Evolutionary conservation across 2,113 vertebrate species (phyloP).

Genomic region (Spermophilus dauricus): DNA sequence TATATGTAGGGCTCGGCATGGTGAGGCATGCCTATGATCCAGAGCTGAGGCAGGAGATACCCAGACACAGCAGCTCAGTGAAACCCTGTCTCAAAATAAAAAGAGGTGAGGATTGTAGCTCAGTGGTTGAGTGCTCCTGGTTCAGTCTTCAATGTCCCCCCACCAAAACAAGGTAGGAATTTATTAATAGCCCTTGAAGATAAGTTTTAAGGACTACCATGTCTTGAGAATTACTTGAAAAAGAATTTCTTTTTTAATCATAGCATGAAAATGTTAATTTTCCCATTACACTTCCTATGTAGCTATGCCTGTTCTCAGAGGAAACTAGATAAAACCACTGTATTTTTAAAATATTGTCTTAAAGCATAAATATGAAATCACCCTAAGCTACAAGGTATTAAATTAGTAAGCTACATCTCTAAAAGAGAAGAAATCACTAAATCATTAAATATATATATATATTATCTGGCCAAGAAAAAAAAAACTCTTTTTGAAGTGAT

Average conservation of each 20-base stretch:
- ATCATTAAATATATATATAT: neutral
- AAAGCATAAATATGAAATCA: slow-evolving; percentile 31
- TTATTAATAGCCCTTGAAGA: neutral
- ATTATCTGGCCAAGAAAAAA: neutral
- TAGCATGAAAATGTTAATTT: neutral
- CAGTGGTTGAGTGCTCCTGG: no score
- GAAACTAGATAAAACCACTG: neutral
- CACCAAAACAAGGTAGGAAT: neutral
- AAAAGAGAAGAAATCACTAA: slow-evolving; percentile 26
- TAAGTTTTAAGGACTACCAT: neutral
- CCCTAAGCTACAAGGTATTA: neutral
- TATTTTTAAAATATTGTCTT: slow-evolving; percentile 18
- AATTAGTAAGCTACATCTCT: slow-evolving; percentile 11
- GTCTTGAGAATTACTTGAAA: slow-evolving; percentile 14
- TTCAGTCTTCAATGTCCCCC: no score
- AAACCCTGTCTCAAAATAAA: no score
- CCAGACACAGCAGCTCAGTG: no score
- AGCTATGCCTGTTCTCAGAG: neutral
- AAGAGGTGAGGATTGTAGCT: no score
- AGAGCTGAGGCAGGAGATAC: no score
- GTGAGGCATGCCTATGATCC: no score
- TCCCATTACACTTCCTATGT: neutral
- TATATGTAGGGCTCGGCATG: neutral
- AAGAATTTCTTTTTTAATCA: neutral
- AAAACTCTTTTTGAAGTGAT: slow-evolving; percentile 11